Conservation (phyloP, 2,797 vertebrate species). For the Alfaro cultratus region DNA sequence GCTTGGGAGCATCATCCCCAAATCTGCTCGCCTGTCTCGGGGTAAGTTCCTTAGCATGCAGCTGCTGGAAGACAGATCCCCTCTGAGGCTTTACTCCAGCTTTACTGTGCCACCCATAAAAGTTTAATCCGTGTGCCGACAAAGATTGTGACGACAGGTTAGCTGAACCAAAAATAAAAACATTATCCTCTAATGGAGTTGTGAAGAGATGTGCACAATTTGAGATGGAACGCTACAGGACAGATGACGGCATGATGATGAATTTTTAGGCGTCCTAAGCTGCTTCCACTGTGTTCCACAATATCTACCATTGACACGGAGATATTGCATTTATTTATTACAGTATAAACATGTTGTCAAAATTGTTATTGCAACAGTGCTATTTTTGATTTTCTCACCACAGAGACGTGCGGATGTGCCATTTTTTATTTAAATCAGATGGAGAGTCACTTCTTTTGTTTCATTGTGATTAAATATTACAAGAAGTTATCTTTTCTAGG, state of each 20-base stretch:
- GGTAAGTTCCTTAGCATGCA: constrained; percentile 18
- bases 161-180: constrained; percentile 24
- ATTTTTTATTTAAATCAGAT: not conserved
- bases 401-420: not conserved
- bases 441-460: not conserved
- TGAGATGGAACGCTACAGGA: constrained; percentile 40
- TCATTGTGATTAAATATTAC: not conserved
- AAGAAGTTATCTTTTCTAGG: not conserved
- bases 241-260: constrained; percentile 60
- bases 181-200: constrained; percentile 38
- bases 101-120: constrained; percentile 21
- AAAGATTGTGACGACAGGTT: constrained; percentile 23
- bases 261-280: constrained; percentile 33
- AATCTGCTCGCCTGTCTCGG: constrained; percentile 26
- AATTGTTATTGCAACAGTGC: not conserved
- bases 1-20: constrained; percentile 26
- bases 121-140: constrained; percentile 24
- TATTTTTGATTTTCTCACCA: not conserved
- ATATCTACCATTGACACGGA: not conserved
- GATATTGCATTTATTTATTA: not conserved
- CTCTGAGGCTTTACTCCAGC: constrained; percentile 32
- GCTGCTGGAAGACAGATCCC: constrained; percentile 37
- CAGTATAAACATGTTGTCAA: not conserved
- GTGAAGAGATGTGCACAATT: constrained; percentile 25
- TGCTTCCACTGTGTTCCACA: constrained; percentile 4